Conservation (phyloP, 64 coral and sea anemone species). For the Pocillopora verrucosa region DNA sequence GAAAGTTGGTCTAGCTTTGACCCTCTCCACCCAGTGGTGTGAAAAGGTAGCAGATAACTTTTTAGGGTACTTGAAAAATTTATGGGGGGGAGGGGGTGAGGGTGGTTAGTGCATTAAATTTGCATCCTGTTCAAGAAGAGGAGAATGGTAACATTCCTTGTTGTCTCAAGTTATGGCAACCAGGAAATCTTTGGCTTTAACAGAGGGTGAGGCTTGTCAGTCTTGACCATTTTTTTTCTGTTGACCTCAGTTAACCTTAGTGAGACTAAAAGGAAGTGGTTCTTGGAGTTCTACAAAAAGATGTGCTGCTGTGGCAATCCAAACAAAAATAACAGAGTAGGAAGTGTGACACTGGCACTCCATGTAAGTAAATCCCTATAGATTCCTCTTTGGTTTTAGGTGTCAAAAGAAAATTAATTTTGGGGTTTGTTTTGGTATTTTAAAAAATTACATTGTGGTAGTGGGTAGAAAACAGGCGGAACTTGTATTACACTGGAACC, state of each 20-base stretch:
- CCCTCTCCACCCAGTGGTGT: too few species aligned
- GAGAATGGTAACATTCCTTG: too few species aligned
- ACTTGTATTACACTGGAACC: too few species aligned
- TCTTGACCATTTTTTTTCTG: background rate
- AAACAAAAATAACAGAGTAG: slow-evolving; percentile 83
- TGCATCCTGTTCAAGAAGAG: too few species aligned
- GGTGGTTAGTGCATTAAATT: too few species aligned
- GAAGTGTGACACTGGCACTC: slow-evolving; percentile 80
- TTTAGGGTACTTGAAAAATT: too few species aligned
- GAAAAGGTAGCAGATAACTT: too few species aligned
- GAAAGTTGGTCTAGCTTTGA: too few species aligned
- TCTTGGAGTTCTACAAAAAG: slow-evolving; percentile 88
- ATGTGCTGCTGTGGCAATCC: slow-evolving; percentile 86
- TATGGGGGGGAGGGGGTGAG: too few species aligned
- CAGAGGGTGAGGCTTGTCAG: background rate
- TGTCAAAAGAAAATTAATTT: background rate
- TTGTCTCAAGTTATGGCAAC: too few species aligned
- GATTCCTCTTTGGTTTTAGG: background rate
- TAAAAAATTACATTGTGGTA: too few species aligned
- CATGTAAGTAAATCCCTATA: slow-evolving; percentile 24
- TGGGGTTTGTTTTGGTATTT: background rate
- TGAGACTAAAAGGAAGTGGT: slow-evolving; percentile 94
- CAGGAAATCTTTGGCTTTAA: background rate
- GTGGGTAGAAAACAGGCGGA: too few species aligned
- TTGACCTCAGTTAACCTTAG: slow-evolving; percentile 82